phyloP scores from a whole-genome alignment of 2,797 vertebrate species.

The Loris lydekkerianus region DNA sequence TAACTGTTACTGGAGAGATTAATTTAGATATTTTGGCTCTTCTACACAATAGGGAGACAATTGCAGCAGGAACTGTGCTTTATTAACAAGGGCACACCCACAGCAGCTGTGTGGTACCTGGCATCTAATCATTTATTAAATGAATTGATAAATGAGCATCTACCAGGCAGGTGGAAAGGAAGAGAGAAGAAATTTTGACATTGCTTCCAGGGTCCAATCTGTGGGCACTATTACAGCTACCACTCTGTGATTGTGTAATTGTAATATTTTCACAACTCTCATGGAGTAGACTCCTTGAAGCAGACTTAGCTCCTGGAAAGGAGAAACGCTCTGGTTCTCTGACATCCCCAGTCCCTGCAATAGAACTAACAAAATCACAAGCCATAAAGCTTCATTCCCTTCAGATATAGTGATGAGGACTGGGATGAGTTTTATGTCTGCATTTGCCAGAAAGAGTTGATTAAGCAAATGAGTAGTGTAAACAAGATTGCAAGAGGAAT shows the following conservation, averaged over 20 bases:
- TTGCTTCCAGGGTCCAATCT: slow-evolving; percentile 44
- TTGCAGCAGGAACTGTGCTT: slow-evolving; percentile 54
- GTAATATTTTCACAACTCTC: slow-evolving; percentile 57
- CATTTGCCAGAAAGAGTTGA: slow-evolving; percentile 6
- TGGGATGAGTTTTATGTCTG: not conserved
- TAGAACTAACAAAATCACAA: slow-evolving; percentile 61
- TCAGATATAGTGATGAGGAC: not conserved
- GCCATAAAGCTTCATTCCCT: slow-evolving; percentile 34
- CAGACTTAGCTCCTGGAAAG: slow-evolving; percentile 20
- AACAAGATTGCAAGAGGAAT: slow-evolving; percentile 58
- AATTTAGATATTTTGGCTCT: slow-evolving; percentile 32
- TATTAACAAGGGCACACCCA: not conserved
- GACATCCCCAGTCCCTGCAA: not conserved
- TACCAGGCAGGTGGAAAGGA: slow-evolving; percentile 15
- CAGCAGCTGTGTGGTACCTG: slow-evolving; percentile 30
- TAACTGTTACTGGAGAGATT: not conserved
- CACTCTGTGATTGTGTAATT: not conserved
- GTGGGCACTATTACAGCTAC: not conserved
- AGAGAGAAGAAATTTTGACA: not conserved
- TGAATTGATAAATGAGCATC: slow-evolving; percentile 51
- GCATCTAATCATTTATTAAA: slow-evolving; percentile 65
- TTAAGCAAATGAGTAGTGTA: slow-evolving; percentile 49
- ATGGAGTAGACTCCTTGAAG: slow-evolving; percentile 45
- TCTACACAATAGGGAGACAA: slow-evolving; percentile 55
- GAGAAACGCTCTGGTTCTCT: slow-evolving; percentile 54